These are phyloP conservation scores for Malacosoma neustria DNA, from an alignment of 2,888 invertebrate genomes.

Conservation along the genomic window DNA sequence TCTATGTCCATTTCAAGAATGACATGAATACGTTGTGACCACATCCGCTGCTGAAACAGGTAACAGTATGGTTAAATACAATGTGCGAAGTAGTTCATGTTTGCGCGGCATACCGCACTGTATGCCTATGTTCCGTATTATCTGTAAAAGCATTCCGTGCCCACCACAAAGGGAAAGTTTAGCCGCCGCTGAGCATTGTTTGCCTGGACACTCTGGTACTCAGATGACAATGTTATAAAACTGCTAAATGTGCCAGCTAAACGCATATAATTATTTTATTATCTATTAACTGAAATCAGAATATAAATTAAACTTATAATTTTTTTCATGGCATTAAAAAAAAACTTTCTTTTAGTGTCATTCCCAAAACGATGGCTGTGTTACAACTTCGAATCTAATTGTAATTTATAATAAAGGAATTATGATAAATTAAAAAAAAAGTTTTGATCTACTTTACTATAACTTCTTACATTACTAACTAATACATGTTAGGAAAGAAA, in stretches of 20 bases:
- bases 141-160: constrained; percentile 30
- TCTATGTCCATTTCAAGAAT: constrained; percentile 17
- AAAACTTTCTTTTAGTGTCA: too few species aligned
- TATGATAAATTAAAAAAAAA: too few species aligned
- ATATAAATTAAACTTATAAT: too few species aligned
- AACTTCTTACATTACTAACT: too few species aligned
- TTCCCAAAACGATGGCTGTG: too few species aligned
- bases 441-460: too few species aligned
- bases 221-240: constrained; percentile 2
- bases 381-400: too few species aligned
- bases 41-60: not conserved
- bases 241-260: constrained; percentile 13
- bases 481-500: too few species aligned
- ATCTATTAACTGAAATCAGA: too few species aligned
- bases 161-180: constrained; percentile 46
- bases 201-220: constrained; percentile 35
- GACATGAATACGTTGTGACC: not conserved
- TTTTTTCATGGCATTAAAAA: too few species aligned
- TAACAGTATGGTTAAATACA: not conserved
- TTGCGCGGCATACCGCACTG: constrained; percentile 7
- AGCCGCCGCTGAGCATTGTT: constrained; percentile 39
- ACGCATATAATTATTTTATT: not conserved
- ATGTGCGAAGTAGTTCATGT: not conserved
- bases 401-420: too few species aligned
- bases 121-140: constrained; percentile 14